These are phyloP conservation scores for Syngnathus scovelli DNA, from an alignment of 2,113 vertebrate species.

Conservation along the genomic window DNA sequence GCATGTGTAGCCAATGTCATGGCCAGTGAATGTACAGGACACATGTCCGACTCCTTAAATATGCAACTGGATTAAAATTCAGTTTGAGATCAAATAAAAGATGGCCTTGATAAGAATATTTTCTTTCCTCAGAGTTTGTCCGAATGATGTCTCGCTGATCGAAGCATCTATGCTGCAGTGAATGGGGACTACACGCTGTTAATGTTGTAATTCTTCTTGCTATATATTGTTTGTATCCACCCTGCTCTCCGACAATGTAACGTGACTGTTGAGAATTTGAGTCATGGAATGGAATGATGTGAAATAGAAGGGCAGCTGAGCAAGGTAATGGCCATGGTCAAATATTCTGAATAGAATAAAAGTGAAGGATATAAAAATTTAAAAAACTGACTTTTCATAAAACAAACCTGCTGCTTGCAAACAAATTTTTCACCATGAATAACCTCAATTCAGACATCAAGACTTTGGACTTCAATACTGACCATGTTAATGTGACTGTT, in stretches of 20 bases:
- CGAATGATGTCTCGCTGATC: conserved; percentile 69
- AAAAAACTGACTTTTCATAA: not conserved
- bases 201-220: conserved; percentile 15
- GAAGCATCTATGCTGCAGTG: conserved; percentile 16
- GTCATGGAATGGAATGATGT: conserved; percentile 2
- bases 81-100: not conserved
- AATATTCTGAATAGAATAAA: not conserved
- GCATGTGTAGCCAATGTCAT: not conserved
- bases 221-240: conserved; percentile 34
- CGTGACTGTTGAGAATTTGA: conserved; percentile 7
- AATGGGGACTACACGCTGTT: conserved; percentile 25
- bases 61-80: not conserved
- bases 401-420: not conserved
- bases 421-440: not conserved
- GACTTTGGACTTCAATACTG: too few relatives aligned
- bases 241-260: conserved; percentile 23
- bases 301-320: not conserved
- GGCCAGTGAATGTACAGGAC: not conserved
- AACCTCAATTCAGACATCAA: not conserved
- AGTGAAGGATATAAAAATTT: not conserved
- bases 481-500: too few relatives aligned
- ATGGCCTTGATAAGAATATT: not conserved
- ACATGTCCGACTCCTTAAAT: not conserved
- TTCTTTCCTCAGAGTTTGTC: conserved; percentile 58
- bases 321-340: not conserved